Conservation (phyloP, 2,797 vertebrate genomes). For the Mormyrus hasselquistii region DNA sequence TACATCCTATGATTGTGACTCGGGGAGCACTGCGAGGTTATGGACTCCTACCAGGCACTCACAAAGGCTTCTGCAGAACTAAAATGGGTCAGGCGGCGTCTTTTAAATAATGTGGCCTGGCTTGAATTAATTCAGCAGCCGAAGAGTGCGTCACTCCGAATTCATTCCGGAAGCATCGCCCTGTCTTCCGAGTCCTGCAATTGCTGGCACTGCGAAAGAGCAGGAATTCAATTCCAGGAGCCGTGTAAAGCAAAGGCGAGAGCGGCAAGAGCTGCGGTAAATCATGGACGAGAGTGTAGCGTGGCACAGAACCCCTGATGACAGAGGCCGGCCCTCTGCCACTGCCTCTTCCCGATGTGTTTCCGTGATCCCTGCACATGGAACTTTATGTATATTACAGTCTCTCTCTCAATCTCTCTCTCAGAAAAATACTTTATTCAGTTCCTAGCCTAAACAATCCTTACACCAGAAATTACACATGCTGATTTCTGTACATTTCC, state of each 20-base stretch:
- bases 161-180: neutral
- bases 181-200: neutral
- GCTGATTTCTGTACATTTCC: neutral
- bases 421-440: neutral
- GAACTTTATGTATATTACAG: neutral
- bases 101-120: neutral
- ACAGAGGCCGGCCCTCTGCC: neutral
- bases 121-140: neutral
- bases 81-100: neutral
- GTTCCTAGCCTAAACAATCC: neutral
- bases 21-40: neutral
- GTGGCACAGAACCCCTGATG: neutral
- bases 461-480: neutral
- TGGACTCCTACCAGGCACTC: neutral
- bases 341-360: neutral
- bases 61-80: neutral
- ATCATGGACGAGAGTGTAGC: neutral
- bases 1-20: neutral
- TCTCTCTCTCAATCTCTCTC: neutral
- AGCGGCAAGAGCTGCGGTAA: neutral
- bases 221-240: neutral
- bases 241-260: neutral
- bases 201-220: neutral
- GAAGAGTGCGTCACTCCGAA: neutral
- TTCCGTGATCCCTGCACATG: neutral